Base-by-base conservation (phyloP, 2,888 invertebrate genomes). In the Eupithecia subfuscata region DNA sequence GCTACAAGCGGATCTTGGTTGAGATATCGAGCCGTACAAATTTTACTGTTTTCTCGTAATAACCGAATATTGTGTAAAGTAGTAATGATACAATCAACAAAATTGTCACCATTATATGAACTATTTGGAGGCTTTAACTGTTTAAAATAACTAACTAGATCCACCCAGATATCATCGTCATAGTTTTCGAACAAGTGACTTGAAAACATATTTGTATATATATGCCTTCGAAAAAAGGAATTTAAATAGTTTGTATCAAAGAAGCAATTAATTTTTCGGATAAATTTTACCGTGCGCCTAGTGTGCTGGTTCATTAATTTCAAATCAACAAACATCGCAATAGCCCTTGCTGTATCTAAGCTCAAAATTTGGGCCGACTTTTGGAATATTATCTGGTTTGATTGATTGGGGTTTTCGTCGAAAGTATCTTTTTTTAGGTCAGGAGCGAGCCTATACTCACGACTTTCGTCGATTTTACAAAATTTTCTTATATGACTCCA, bases 1-100 rank as follows among this genome's bases (percentile, higher is more conserved):
- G 48, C 48, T 52, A n/a, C 48, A 52, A 52, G 48, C n/a, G 48
- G 48, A 52, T 52, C 48, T 52, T 52, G 48, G n/a, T 52, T 52
- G 48, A 52, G n/a, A 52, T 8, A 52, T 52, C 48, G 48, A 52
- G 48, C n/a, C n/a, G 3, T 18, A 9, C 18, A n/a, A 0, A 8
- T 52, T n/a, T 52, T n/a, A 8, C n/a, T 52, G 48, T 52, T 52
- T n/a, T 52, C n/a, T 52, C 48, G 48, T 52, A 52, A 3, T n/a
- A 52, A 52, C n/a, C 48, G 48, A 52, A 52, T 52, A 52, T 52
- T 52, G n/a, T 9, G 48, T 52, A 52, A 52, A 52, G 48, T 52
- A n/a, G 48, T n/a, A 8, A 52, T 52, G n/a, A 52, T 52, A 52
- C 48, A 52, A 52, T 52, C 48, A 52, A 52, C 14, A 52, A 52